Base-by-base conservation (phyloP, 2,113 vertebrate species). In the Apaloderma vittatum region DNA sequence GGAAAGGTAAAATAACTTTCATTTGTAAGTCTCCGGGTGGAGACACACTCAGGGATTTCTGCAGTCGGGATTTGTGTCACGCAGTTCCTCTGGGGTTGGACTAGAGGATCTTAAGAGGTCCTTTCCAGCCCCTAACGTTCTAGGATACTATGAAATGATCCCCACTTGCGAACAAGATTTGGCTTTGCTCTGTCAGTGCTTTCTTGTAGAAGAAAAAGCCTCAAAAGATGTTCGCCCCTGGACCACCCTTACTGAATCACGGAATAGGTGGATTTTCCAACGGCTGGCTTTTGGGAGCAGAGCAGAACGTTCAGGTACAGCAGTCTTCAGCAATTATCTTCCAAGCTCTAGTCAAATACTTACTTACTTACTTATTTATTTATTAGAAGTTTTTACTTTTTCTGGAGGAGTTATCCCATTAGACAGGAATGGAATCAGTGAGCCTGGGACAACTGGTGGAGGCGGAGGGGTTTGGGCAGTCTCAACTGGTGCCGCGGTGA, bases 111-210 rank as follows among this genome's bases (percentile, higher is more conserved):
- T 40, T 8, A 40, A 40, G 40, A 40, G 40, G 40, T 40, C 40
- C 40, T 40, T 40, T 40, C 40, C 40, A 40, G 40, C 40, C 40
- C 40, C 40, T 40, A 40, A 40, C 40, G 12, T 40, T 40, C 40
- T 40, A 40, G 40, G 40, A 40, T 40, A 40, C 40, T 40, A 40
- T 40, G 66, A 96, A 92, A 49, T 8, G 0, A 26, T 57, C 32
- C 22, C 26, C 7, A 1, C 71, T 37, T 26, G 7, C 0, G 0
- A 78, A 17, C 4, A 51, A 67, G 43, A 18, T 49, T 74, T 46
- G 30, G 46, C 72, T 79, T 82, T 68, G 87, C 52, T 46, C 48
- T 74, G 1, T 34, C 46, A 61, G 5, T 34, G 16, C 11, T 73
- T 80, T 70, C 20, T 29, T 36, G 1, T 5, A 12, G 54, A 70